phyloP scores from a whole-genome alignment of 2,797 vertebrate genomes.

The Argya squamiceps region DNA sequence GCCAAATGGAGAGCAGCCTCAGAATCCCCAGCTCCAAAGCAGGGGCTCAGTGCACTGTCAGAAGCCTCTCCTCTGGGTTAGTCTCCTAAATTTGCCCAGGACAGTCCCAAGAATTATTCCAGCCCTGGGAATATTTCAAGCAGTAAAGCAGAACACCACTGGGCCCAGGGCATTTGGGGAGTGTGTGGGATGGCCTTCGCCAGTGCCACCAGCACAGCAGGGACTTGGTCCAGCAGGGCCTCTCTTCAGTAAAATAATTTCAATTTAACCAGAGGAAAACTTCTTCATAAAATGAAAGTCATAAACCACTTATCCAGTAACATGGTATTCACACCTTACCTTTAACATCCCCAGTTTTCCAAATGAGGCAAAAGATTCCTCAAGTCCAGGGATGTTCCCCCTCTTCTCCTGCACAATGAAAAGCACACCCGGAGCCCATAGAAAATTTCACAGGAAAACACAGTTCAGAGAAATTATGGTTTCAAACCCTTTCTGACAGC shows the following conservation, averaged over 20 bases:
- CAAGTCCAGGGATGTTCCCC: background rate
- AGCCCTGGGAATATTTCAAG: background rate
- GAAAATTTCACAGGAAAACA: background rate
- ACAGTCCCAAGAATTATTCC: background rate
- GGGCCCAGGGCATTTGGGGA: background rate
- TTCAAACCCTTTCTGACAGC: background rate
- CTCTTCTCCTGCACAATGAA: accelerated
- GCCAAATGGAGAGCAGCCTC: background rate
- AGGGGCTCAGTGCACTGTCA: background rate
- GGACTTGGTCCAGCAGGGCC: background rate
- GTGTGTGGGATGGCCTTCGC: background rate
- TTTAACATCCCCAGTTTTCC: background rate
- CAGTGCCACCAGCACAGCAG: background rate
- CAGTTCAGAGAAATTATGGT: background rate
- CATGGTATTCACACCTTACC: background rate
- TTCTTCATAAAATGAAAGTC: background rate
- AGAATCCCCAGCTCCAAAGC: background rate
- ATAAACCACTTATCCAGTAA: background rate
- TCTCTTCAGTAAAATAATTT: background rate
- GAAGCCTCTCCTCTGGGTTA: background rate
- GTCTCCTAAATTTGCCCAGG: background rate
- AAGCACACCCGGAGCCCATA: background rate
- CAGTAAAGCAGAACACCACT: background rate
- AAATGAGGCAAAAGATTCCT: background rate
- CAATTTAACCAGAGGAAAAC: background rate